Conservation (phyloP, 2,113 vertebrate genomes). For the Pelusios castaneus region DNA sequence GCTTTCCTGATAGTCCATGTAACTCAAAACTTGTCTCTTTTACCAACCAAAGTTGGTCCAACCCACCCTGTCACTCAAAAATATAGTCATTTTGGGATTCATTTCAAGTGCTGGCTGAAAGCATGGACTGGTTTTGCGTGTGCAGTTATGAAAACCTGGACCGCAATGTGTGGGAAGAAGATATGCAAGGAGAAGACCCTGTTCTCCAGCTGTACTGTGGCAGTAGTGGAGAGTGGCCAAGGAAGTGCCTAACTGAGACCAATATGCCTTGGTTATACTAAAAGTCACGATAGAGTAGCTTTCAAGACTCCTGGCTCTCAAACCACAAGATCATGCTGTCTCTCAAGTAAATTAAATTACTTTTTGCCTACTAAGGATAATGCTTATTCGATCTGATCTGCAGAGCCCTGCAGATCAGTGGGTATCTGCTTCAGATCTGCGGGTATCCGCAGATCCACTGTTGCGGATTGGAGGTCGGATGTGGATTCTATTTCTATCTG, state of each 20-base stretch:
- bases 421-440: too few relatives aligned
- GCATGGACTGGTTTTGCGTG: not conserved
- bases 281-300: not conserved
- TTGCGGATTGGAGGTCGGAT: too few relatives aligned
- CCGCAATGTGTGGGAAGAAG: not conserved
- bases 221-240: not conserved
- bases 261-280: not conserved
- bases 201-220: not conserved
- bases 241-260: not conserved
- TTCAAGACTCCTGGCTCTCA: not conserved
- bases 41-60: not conserved
- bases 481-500: too few relatives aligned
- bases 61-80: not conserved
- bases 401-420: too few relatives aligned
- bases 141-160: not conserved
- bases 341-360: not conserved
- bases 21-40: not conserved
- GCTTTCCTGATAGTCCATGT: not conserved
- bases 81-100: not conserved
- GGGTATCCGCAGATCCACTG: too few relatives aligned
- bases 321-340: not conserved
- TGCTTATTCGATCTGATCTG: not conserved
- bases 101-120: not conserved
- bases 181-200: accelerated
- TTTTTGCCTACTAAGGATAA: not conserved